Conservation (phyloP, 2,113 vertebrate species). For the Megaptera novaeangliae region DNA sequence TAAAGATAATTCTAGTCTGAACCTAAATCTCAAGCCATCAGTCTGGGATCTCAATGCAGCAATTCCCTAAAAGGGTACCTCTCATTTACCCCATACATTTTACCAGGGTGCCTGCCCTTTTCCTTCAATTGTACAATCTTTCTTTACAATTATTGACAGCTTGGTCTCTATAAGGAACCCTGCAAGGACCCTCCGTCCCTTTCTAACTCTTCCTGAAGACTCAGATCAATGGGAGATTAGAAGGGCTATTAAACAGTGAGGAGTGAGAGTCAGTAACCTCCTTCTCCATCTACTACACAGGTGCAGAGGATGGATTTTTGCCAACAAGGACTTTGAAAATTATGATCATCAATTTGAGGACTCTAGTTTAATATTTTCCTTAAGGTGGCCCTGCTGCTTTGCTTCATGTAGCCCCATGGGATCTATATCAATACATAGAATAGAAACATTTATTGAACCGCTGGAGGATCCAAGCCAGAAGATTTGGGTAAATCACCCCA, state of each 20-base stretch:
- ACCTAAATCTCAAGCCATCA: not conserved
- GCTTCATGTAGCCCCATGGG: not conserved
- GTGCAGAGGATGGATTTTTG: not conserved
- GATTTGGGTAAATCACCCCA: not conserved
- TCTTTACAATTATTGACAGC: not conserved
- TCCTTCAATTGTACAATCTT: not conserved
- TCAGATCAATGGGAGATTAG: not conserved
- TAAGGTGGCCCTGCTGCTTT: not conserved
- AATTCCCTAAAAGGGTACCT: not conserved
- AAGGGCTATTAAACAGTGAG: not conserved
- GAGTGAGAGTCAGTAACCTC: not conserved
- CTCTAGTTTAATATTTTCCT: not conserved
- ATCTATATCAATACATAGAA: not conserved
- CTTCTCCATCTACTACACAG: not conserved
- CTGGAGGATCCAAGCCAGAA: not conserved
- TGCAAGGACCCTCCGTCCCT: not conserved
- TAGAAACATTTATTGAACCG: not conserved
- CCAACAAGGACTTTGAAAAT: not conserved
- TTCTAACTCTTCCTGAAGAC: not conserved
- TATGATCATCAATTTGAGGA: not conserved
- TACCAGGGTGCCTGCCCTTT: not conserved
- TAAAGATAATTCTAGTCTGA: not conserved
- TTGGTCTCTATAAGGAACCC: not conserved
- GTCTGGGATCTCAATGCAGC: not conserved
- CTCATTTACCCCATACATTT: not conserved